Evolutionary conservation across 2,888 invertebrate genomes (phyloP), one percentile per base, ranked within the genome.

Genomic region (Exocentrus adspersus): DNA sequence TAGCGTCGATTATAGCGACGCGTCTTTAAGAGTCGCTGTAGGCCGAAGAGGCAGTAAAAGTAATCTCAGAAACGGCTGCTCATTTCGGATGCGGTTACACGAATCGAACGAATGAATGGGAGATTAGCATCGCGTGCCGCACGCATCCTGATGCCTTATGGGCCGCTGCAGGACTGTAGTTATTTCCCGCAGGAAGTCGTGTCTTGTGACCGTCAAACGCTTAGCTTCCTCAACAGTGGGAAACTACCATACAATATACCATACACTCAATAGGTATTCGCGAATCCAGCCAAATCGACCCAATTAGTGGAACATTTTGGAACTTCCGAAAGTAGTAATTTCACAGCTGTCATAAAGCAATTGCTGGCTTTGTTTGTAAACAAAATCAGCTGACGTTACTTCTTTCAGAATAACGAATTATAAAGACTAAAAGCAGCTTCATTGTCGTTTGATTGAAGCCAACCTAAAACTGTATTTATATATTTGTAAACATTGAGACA

Each of bases 31-130:
- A 46, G 61, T 46, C 46, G 53, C 37, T 51, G 57, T 65, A 61
- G 52, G 63, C 52, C 58, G 32, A 46, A 59, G 45, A 16, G 32
- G 53, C 63, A 53, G 53, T 65, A 62, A 65, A 65, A 62, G 58
- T 62, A 65, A 62, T 62, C 62, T 62, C 59, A 56, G 61, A 58
- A 61, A 61, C 65, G 57, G 68, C 70, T 76, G 77, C 75, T 76
- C 76, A 76, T 76, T 77, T 75, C 65, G 67, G 75, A 77, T 76
- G 77, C 74, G 74, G 76, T 75, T 75, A 72, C 71, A 72, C 75
- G 73, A 74, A 74, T 72, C 72, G 67, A 69, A 74, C 72, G 75
- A 73, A 71, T 72, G 74, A 74, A 75, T 72, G 73, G 71, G 63
- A 73, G 75, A 75, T 75, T 69, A 71, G 67, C 69, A 72, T 74